Evolutionary conservation across 2,888 invertebrate genomes (phyloP).

Genomic region (Parnassius smintheus): DNA sequence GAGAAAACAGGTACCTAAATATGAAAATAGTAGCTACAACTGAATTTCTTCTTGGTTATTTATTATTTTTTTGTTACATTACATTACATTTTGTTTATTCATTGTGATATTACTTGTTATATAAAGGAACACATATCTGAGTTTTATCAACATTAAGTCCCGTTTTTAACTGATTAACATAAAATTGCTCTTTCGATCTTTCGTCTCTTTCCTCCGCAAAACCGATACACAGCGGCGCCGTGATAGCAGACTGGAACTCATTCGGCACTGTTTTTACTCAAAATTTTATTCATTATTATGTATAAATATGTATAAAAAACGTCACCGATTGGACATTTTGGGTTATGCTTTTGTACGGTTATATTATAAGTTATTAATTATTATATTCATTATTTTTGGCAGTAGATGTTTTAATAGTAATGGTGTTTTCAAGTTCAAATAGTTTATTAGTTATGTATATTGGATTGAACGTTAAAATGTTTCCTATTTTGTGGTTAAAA

Average conservation of each 20-base stretch:
- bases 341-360: constrained; percentile 53
- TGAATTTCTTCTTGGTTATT: no score
- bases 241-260: constrained; percentile 17
- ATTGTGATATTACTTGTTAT: not conserved
- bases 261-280: constrained; percentile 18
- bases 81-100: no score
- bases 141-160: constrained; percentile 12
- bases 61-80: no score
- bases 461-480: no score
- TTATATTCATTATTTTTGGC: not conserved
- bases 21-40: no score
- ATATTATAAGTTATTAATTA: constrained; percentile 27
- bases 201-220: constrained; percentile 40
- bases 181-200: constrained; percentile 52
- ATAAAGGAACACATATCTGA: not conserved
- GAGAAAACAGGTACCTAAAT: no score
- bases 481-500: no score
- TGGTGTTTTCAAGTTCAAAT: not conserved
- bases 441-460: not conserved
- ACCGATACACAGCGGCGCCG: constrained; percentile 26
- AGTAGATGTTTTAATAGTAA: not conserved
- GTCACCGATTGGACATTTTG: constrained; percentile 26
- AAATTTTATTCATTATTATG: constrained; percentile 29
- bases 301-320: constrained; percentile 12
- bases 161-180: not conserved